Percentiles rank a stretch among this genome's conserved stretches.
phyloP scores from a whole-genome alignment of 2,797 vertebrate genomes.

The Crax fasciolata region DNA sequence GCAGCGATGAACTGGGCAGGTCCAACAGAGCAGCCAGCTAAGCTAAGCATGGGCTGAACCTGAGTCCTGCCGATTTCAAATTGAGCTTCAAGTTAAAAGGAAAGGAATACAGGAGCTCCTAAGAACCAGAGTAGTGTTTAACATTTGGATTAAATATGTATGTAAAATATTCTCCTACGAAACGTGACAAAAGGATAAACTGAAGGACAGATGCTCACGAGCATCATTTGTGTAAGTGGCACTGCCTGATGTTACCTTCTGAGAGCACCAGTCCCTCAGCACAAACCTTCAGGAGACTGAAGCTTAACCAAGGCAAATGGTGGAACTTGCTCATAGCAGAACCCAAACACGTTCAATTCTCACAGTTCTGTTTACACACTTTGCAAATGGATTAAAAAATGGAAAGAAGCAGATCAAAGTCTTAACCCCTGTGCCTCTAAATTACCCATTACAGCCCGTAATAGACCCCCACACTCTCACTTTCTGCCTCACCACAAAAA shows the following conservation, averaged over 20 bases:
- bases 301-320: neutral
- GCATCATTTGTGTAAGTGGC: neutral
- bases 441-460: neutral
- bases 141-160: neutral
- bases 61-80: neutral
- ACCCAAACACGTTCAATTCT: neutral
- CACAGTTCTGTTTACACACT: neutral
- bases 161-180: neutral
- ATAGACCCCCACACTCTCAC: neutral
- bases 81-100: neutral
- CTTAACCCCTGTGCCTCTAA: neutral
- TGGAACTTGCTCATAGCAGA: neutral
- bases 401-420: neutral
- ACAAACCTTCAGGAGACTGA: neutral
- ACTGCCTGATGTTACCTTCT: neutral
- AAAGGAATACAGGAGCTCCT: neutral
- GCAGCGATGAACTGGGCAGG: rapidly evolving
- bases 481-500: neutral
- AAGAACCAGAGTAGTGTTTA: neutral
- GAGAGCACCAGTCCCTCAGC: neutral
- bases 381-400: constrained; percentile 30
- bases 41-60: rapidly evolving
- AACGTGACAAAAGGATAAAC: neutral
- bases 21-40: neutral
- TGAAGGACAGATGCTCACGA: neutral